Conservation (phyloP, 2,113 vertebrate genomes). For the Oreocharis arfaki region DNA sequence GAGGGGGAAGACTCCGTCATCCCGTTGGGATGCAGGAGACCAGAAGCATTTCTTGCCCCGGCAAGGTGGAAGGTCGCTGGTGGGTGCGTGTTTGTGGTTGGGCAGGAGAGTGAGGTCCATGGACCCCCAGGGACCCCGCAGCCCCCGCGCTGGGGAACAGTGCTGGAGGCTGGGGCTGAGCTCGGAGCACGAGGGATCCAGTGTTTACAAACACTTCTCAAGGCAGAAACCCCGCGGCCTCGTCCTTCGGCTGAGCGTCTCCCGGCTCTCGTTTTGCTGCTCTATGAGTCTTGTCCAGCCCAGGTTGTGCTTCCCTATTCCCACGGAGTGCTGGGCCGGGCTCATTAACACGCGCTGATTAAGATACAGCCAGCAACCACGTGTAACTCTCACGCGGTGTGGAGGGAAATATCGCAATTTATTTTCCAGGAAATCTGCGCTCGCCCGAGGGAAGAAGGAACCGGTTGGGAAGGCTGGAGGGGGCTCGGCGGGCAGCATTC, state of each 20-base stretch:
- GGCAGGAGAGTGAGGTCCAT: neutral
- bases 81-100: neutral
- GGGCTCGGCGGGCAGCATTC: fast-evolving
- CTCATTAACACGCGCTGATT: neutral
- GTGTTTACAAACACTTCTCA: neutral
- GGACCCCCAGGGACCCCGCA: too few species aligned
- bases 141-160: neutral
- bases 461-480: neutral
- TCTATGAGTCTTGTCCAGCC: neutral
- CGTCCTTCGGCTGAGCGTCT: neutral
- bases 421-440: neutral
- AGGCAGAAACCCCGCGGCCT: neutral
- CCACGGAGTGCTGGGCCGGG: neutral
- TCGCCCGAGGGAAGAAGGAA: neutral
- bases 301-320: neutral
- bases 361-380: neutral
- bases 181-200: neutral
- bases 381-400: neutral
- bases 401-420: neutral
- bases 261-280: neutral
- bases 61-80: too few species aligned
- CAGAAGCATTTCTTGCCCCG: neutral
- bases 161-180: neutral
- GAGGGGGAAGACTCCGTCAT: neutral
- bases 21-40: neutral